These are phyloP conservation scores for Matsumyia berberina DNA, from an alignment of 2,888 invertebrate genomes.

Conservation along the genomic window DNA sequence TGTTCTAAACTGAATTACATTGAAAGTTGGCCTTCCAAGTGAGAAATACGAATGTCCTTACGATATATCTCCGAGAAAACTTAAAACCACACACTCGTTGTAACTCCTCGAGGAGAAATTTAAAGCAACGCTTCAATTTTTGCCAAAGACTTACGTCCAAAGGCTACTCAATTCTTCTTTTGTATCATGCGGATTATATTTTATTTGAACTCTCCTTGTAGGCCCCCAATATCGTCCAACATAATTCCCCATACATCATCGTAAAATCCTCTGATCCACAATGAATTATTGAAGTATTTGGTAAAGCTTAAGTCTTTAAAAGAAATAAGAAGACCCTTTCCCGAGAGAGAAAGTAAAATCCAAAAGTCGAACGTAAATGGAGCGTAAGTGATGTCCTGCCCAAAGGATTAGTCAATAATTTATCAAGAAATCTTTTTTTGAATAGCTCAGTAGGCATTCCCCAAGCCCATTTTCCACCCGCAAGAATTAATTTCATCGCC, in stretches of 20 bases:
- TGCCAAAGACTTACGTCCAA: no score
- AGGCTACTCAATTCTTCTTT: not conserved
- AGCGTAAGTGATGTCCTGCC: slow-evolving; percentile 67
- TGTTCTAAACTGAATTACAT: no score
- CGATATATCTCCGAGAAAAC: no score
- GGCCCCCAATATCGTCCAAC: not conserved
- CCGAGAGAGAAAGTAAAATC: slow-evolving; percentile 33
- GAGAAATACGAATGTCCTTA: no score
- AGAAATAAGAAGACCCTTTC: not conserved
- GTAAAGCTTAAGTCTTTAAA: slow-evolving; percentile 22
- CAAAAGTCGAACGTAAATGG: slow-evolving; percentile 54
- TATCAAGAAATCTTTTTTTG: slow-evolving; percentile 61
- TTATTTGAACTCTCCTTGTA: not conserved
- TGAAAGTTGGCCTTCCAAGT: no score
- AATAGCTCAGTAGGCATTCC: slow-evolving; percentile 53
- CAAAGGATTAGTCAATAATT: slow-evolving; percentile 67
- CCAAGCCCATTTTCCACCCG: slow-evolving; percentile 17
- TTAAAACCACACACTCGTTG: no score
- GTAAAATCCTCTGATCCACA: slow-evolving; percentile 57
- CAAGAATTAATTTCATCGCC: slow-evolving; percentile 63
- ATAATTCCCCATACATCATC: slow-evolving; percentile 43
- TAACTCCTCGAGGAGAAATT: no score
- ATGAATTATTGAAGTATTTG: slow-evolving; percentile 56
- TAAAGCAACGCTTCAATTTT: no score
- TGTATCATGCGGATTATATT: not conserved